Percentiles rank a stretch among this genome's conserved stretches.
Conservation (phyloP, 2,888 invertebrate genomes). For the Ornithoptera priamus region DNA sequence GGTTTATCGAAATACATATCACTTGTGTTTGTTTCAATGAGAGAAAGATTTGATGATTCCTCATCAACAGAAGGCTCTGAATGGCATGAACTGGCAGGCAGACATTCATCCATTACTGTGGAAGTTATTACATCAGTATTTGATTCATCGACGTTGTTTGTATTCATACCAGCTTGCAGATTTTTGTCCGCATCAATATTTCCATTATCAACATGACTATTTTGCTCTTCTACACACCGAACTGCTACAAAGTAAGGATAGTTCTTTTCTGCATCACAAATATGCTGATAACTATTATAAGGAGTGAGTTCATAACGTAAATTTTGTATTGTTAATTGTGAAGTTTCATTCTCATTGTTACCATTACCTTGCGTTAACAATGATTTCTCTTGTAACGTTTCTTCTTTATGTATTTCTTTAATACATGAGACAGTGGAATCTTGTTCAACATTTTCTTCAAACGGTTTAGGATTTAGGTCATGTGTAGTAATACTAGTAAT, state of each 20-base stretch:
- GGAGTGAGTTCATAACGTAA: constrained; percentile 32
- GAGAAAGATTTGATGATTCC: not conserved
- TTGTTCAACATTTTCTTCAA: not conserved
- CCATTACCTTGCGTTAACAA: not conserved
- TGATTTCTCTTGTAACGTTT: constrained; percentile 6
- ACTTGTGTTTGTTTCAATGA: constrained; percentile 3
- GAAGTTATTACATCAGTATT: not conserved
- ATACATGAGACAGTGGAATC: not conserved
- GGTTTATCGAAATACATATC: constrained; percentile 37
- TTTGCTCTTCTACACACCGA: not conserved
- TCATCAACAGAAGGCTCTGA: not conserved
- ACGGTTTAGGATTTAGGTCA: not conserved
- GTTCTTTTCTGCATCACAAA: constrained; percentile 36
- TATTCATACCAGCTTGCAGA: not conserved
- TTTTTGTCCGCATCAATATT: not conserved
- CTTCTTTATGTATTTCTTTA: not conserved
- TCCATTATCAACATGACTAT: not conserved
- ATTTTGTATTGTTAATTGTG: constrained; percentile 9
- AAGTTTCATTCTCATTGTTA: constrained; percentile 12
- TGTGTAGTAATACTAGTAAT: not conserved
- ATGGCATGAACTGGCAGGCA: not conserved
- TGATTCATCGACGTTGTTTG: not conserved
- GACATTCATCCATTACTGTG: not conserved
- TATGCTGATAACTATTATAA: constrained; percentile 35
- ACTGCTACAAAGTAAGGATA: constrained; percentile 12